Base-by-base conservation (phyloP, 2,113 vertebrate species). In the Tetraodon nigroviridis region DNA sequence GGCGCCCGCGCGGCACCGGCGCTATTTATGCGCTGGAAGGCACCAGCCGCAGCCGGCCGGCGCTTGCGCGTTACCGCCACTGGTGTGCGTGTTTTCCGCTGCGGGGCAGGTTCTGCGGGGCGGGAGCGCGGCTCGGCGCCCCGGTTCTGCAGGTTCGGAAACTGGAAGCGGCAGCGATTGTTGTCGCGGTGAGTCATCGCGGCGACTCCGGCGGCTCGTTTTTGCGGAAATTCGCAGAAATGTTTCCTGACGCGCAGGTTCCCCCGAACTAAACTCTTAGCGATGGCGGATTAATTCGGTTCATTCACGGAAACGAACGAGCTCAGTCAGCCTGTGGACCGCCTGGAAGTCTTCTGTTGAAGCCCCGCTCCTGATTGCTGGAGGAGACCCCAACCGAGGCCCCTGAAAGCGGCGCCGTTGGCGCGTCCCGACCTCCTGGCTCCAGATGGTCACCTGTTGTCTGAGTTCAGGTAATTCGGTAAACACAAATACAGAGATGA, bases 191-290 rank as follows among this genome's bases (percentile, higher is more conserved):
- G 81, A 76, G 24, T 79, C 81, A 81, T 57, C 7, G 17, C 50
- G 42, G 41, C n/a, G 7, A 54, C 1, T 1, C 40, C 5, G 44
- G 19, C 0, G 3, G 2, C 16, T 69, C 6, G 4, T 70, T 61
- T 37, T 44, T 29, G 18, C 17, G 58, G 61, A 61, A 69, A 69
- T 41, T 27, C 52, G 29, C 60, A 19, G 13, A 47, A 44, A 45
- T 55, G 5, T 77, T 78, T 81, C 61, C 61, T 71, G 63, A 74
- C 44, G n/a, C 5, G n/a, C 37, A 21, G 41, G 46, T 49, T 76
- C 52, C 58, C 29, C 18, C 32, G 45, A 67, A 55, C 41, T 54
- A 44, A 76, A 63, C 56, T n/a, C n/a, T n/a, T n/a, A n/a, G n/a
- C n/a, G n/a, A n/a, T n/a, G n/a, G n/a, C n/a, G n/a, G n/a, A n/a